phyloP scores from a whole-genome alignment of 1,140 invertebrate species.

The Ceratina calcarata region DNA sequence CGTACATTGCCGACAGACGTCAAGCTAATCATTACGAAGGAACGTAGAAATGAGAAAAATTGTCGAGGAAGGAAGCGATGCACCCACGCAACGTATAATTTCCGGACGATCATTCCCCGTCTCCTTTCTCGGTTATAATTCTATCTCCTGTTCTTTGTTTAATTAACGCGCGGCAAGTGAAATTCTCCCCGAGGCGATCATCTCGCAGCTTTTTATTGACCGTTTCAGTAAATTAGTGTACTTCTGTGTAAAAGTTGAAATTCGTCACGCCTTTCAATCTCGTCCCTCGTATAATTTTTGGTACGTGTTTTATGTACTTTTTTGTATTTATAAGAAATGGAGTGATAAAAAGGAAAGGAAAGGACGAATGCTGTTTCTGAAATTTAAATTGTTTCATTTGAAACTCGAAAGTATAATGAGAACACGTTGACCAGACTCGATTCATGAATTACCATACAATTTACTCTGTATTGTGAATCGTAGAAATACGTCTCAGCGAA shows the following conservation, averaged over 20 bases:
- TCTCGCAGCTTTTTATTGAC: conserved; percentile 6
- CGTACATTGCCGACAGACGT: too few species aligned
- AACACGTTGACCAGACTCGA: conserved; percentile 18
- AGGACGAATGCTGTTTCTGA: too few species aligned
- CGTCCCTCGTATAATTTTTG: too few species aligned
- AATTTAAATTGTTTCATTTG: too few species aligned
- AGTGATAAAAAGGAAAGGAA: background rate
- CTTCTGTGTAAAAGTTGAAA: background rate
- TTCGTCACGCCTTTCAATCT: background rate
- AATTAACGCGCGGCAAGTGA: conserved; percentile 26
- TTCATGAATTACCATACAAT: conserved; percentile 50
- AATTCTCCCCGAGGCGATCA: background rate
- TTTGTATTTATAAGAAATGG: background rate
- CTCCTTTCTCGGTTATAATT: conserved; percentile 16
- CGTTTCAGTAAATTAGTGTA: background rate
- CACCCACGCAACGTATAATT: conserved; percentile 38
- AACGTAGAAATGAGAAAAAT: conserved; percentile 26
- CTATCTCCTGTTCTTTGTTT: conserved; percentile 19
- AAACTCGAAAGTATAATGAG: background rate
- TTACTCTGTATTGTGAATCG: conserved; percentile 29
- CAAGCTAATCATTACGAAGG: background rate
- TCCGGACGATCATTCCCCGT: conserved; percentile 11
- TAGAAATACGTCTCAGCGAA: conserved; percentile 9
- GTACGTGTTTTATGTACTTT: too few species aligned
- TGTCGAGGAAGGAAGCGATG: background rate